A percentile compares a stretch with the other conserved stretches of the same genome.
phyloP scores from a whole-genome alignment of 2,113 vertebrate species.

The Herpetotheres cachinnans region DNA sequence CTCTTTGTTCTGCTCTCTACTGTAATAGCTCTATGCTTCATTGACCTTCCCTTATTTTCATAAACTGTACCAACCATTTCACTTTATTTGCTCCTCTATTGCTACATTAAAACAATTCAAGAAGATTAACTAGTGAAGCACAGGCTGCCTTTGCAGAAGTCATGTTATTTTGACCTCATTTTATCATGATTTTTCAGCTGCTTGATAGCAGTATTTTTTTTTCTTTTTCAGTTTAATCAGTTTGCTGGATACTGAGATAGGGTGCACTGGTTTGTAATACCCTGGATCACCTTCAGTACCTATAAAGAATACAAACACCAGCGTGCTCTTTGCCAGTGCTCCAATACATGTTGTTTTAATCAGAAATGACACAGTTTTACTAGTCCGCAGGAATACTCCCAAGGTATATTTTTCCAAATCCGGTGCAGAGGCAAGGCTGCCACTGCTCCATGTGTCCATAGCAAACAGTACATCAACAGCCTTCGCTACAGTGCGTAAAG shows the following conservation, averaged over 20 bases:
- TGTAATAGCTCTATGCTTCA: constrained; percentile 26
- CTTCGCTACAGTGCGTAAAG: neutral
- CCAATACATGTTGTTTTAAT: neutral
- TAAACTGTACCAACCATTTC: constrained; percentile 26
- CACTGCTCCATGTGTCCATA: rapidly evolving
- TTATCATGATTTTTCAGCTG: constrained; percentile 22
- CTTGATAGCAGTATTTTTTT: neutral
- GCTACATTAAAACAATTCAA: constrained; percentile 23
- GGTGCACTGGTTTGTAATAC: neutral
- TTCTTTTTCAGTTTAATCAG: neutral
- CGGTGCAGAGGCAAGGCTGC: neutral
- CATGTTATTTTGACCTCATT: neutral
- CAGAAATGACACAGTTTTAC: neutral
- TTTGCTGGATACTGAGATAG: neutral
- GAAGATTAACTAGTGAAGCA: constrained; percentile 25
- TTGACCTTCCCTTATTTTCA: constrained; percentile 52
- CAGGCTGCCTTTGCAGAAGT: constrained; percentile 1
- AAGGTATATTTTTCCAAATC: neutral
- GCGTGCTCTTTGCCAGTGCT: neutral
- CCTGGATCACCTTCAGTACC: neutral
- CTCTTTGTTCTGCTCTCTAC: constrained; percentile 4
- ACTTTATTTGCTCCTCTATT: constrained; percentile 17
- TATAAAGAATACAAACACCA: neutral
- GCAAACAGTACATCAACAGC: neutral
- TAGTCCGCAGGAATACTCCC: neutral